Percentiles rank a stretch among this genome's conserved stretches.
Evolutionary conservation across 2,797 vertebrate genomes (phyloP).

Genomic region (Pipistrellus kuhlii): DNA sequence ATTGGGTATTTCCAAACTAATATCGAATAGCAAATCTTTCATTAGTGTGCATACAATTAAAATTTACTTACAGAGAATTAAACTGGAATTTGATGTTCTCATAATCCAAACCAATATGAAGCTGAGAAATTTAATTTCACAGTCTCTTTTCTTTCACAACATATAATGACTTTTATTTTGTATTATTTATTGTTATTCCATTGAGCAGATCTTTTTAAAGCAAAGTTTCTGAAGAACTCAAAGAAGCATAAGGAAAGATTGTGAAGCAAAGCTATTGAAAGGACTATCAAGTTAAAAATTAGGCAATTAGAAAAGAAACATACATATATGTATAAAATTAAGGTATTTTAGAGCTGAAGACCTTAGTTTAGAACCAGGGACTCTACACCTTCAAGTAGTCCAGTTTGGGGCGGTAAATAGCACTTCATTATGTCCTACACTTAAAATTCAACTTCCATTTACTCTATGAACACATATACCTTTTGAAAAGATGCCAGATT

Average conservation of each 20-base stretch:
- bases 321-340: not conserved
- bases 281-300: not conserved
- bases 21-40: conserved; percentile 70
- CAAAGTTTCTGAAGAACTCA: not conserved
- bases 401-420: not conserved
- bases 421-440: not conserved
- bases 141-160: conserved; percentile 37
- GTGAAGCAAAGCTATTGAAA: not conserved
- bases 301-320: not conserved
- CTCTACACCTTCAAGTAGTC: not conserved
- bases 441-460: not conserved
- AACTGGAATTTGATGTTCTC: conserved; percentile 74
- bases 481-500: conserved; percentile 47
- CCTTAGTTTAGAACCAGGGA: not conserved
- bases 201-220: not conserved
- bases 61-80: conserved; percentile 76
- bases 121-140: conserved; percentile 52
- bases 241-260: not conserved
- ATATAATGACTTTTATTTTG: conserved; percentile 25
- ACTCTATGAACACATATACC: not conserved
- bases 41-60: conserved; percentile 75
- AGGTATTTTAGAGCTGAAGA: not conserved
- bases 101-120: conserved; percentile 68
- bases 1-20: conserved; percentile 64
- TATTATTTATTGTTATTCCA: conserved; percentile 43